Conservation (phyloP, 2,888 invertebrate genomes). For the Drosophila picticornis region DNA sequence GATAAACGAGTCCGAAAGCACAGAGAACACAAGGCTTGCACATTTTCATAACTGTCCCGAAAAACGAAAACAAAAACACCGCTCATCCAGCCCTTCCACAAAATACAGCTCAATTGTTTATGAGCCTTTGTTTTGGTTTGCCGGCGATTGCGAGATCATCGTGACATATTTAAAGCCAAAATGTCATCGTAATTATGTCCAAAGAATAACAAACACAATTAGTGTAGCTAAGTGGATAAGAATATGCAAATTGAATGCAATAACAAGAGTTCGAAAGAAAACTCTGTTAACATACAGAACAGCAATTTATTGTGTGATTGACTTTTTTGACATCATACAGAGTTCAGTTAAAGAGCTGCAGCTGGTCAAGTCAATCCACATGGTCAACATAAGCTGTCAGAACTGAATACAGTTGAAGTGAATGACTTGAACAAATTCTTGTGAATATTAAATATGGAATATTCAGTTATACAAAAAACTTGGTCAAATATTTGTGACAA, state of each 20-base stretch:
- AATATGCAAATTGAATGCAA: conserved; percentile 61
- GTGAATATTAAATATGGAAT: neutral
- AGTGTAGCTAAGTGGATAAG: conserved; percentile 24
- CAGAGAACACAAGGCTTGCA: conserved; percentile 45
- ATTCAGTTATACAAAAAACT: neutral
- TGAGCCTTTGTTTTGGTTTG: conserved; percentile 54
- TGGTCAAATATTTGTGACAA: conserved; percentile 8
- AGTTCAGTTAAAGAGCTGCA: conserved; percentile 11
- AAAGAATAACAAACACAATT: conserved; percentile 43
- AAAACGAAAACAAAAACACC: conserved; percentile 7
- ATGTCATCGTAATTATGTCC: conserved; percentile 65
- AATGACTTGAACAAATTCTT: conserved; percentile 8
- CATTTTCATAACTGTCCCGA: conserved; percentile 16
- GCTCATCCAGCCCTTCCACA: conserved; percentile 16
- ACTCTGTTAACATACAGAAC: conserved; percentile 6
- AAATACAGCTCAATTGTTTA: conserved; percentile 53
- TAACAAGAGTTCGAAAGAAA: conserved; percentile 42
- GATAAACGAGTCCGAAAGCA: conserved; percentile 69
- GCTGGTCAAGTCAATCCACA: conserved; percentile 1
- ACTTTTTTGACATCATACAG: conserved; percentile 18
- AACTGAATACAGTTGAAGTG: conserved; percentile 21
- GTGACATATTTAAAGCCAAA: conserved; percentile 60
- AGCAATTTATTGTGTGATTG: conserved; percentile 26
- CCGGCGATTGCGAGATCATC: conserved; percentile 23
- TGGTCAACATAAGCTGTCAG: neutral